Percentiles rank a stretch among this genome's conserved stretches.
Conservation (phyloP, 2,888 invertebrate genomes). For the Diploptera punctata region DNA sequence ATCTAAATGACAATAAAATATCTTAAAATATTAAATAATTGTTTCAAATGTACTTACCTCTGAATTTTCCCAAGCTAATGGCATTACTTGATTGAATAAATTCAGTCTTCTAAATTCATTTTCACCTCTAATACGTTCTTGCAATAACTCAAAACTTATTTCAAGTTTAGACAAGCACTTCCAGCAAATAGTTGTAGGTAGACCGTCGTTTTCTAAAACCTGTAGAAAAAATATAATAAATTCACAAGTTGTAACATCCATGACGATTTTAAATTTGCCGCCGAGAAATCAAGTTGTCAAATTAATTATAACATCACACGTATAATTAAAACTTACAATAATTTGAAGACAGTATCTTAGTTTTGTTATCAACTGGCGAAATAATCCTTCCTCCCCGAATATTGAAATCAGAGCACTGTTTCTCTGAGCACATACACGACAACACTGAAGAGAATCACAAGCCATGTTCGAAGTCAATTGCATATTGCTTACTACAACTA, state of each 20-base stretch:
- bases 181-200: constrained; percentile 18
- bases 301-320: not conserved
- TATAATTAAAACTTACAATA: constrained; percentile 19
- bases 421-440: constrained; percentile 22
- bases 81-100: not conserved
- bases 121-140: constrained; percentile 12
- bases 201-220: constrained; percentile 11
- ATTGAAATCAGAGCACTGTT: not conserved
- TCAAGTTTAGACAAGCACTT: constrained; percentile 23
- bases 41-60: not conserved
- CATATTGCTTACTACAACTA: not conserved
- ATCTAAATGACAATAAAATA: no score
- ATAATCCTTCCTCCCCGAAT: constrained; percentile 5
- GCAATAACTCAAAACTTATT: constrained; percentile 14
- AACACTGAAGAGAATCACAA: not conserved
- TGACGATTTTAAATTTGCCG: constrained; percentile 4
- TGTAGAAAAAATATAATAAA: not conserved
- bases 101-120: not conserved
- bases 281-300: not conserved
- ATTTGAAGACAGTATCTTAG: constrained; percentile 24
- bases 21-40: no score
- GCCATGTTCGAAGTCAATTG: constrained; percentile 1
- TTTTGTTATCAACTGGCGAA: constrained; percentile 7
- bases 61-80: not conserved
- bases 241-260: not conserved